phyloP scores from a whole-genome alignment of 2,113 vertebrate genomes.

The Callionymus lyra region DNA sequence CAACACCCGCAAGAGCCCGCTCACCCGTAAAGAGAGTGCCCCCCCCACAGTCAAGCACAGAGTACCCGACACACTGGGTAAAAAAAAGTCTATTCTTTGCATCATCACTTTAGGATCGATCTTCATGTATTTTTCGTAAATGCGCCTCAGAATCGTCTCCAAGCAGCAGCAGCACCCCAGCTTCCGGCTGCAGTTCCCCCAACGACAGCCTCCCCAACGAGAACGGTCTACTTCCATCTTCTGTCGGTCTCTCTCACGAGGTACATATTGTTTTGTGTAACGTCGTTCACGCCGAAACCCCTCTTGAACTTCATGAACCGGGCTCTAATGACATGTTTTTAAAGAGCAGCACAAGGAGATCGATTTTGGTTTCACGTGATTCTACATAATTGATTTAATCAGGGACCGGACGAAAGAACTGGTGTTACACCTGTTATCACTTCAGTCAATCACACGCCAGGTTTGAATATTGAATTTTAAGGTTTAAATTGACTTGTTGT shows the following conservation, averaged over 20 bases:
- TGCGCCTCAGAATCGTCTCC: constrained; percentile 81
- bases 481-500: background rate
- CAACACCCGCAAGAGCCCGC: constrained; percentile 82
- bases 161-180: constrained; percentile 91
- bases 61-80: constrained; percentile 78
- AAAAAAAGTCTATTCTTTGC: background rate
- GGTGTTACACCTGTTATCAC: constrained; percentile 42
- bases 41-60: constrained; percentile 79
- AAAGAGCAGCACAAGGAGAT: constrained; percentile 50
- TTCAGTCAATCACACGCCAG: too few species aligned
- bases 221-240: constrained; percentile 60
- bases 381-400: constrained; percentile 54
- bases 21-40: constrained; percentile 87
- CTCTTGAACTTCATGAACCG: constrained; percentile 14
- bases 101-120: too few species aligned
- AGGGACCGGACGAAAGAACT: constrained; percentile 15
- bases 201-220: constrained; percentile 82
- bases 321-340: constrained; percentile 66
- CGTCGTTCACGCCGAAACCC: too few species aligned
- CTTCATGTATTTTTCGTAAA: background rate
- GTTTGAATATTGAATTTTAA: too few species aligned
- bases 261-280: too few species aligned
- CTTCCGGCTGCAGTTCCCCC: constrained; percentile 85
- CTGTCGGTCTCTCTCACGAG: constrained; percentile 66
- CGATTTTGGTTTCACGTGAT: constrained; percentile 39